These are phyloP conservation scores for Acronicta leporina DNA, from an alignment of 2,888 invertebrate species.

Conservation along the genomic window DNA sequence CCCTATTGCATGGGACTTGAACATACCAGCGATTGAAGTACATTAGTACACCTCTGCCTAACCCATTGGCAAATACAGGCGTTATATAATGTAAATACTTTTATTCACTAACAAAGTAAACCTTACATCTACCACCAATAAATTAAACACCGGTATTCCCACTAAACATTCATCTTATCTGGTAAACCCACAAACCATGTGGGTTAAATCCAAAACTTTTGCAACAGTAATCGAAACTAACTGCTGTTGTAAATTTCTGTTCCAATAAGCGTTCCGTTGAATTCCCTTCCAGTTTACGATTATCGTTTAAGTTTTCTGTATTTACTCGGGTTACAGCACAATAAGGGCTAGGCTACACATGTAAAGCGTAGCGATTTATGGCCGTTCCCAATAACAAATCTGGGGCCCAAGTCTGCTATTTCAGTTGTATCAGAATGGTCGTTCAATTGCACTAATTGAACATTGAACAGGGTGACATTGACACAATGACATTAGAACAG, in stretches of 20 bases:
- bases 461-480: too few species aligned
- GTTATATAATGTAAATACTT: too few species aligned
- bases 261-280: slow-evolving; percentile 56
- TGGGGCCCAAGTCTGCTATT: too few species aligned
- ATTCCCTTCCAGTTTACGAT: slow-evolving; percentile 54
- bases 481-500: too few species aligned
- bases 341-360: slow-evolving; percentile 12
- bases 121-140: neutral
- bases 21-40: too few species aligned
- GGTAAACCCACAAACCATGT: slow-evolving; percentile 25
- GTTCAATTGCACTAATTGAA: too few species aligned
- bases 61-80: too few species aligned
- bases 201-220: slow-evolving; percentile 45
- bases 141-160: neutral
- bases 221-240: slow-evolving; percentile 56
- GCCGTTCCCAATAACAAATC: too few species aligned
- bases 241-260: slow-evolving; percentile 52
- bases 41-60: too few species aligned
- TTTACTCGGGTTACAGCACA: slow-evolving; percentile 26
- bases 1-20: too few species aligned
- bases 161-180: slow-evolving; percentile 19
- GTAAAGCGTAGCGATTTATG: slow-evolving; percentile 4
- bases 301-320: slow-evolving; percentile 57
- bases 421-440: too few species aligned
- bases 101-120: neutral